These are phyloP conservation scores for Reinhardtius hippoglossoides DNA, from an alignment of 2,113 vertebrate genomes.

Conservation along the genomic window DNA sequence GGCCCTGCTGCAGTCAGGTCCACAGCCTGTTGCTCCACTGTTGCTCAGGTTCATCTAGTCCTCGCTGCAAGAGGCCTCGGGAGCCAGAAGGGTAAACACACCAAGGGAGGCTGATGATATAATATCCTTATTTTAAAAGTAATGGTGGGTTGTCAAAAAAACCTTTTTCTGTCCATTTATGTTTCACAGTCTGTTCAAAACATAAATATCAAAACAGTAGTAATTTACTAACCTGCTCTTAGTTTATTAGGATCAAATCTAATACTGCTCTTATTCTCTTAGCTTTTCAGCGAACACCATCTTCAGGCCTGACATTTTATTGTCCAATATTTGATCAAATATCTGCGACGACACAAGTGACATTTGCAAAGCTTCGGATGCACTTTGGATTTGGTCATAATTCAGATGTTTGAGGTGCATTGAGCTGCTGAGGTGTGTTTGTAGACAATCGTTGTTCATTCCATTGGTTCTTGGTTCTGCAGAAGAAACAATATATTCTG, in stretches of 20 bases:
- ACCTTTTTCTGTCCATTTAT: not conserved
- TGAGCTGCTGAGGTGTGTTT: not conserved
- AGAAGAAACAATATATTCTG: conserved; percentile 7
- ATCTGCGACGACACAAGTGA: too few relatives aligned
- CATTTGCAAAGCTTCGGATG: too few relatives aligned
- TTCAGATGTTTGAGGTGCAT: too few relatives aligned
- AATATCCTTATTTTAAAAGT: conserved; percentile 9
- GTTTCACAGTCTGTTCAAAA: not conserved
- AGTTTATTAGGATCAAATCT: too few relatives aligned
- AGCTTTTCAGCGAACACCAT: too few relatives aligned
- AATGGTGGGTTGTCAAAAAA: not conserved
- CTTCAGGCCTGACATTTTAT: too few relatives aligned
- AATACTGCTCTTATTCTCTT: too few relatives aligned
- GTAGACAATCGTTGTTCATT: not conserved
- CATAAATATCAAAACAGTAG: not conserved
- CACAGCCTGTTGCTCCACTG: not conserved
- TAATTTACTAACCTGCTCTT: not conserved
- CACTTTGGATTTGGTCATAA: too few relatives aligned
- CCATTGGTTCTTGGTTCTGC: conserved; percentile 20
- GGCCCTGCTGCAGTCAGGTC: conserved; percentile 13
- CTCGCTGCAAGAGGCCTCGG: conserved; percentile 1
- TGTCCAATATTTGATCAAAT: too few relatives aligned
- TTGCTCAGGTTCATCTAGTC: conserved; percentile 3
- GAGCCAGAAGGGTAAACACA: conserved; percentile 6
- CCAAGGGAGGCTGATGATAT: conserved; percentile 3